These are phyloP conservation scores for Belgica antarctica DNA, from an alignment of 2,888 invertebrate genomes.

Conservation along the genomic window DNA sequence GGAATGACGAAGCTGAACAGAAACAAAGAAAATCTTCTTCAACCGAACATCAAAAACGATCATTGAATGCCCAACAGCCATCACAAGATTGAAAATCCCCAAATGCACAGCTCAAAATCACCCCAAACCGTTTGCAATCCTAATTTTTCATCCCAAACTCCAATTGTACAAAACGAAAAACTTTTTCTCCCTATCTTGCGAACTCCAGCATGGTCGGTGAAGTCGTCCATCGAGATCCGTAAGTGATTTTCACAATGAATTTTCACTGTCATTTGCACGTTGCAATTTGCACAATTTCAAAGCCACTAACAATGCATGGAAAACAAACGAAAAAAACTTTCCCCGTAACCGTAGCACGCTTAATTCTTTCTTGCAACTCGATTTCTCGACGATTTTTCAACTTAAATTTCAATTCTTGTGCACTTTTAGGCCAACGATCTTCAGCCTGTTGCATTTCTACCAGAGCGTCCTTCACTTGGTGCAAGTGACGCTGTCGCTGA, in stretches of 20 bases:
- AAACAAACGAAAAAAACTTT: not conserved
- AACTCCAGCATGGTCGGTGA: conserved; percentile 65
- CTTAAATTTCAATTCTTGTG: not conserved
- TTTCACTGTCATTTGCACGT: conserved; percentile 6
- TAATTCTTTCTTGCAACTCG: no score
- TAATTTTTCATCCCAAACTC: no score
- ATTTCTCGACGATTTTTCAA: not conserved
- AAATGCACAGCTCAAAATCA: no score
- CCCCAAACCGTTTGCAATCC: no score
- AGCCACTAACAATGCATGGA: not conserved
- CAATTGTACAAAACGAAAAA: not conserved
- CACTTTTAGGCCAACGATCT: conserved; percentile 74
- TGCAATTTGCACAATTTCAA: not conserved
- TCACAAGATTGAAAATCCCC: no score
- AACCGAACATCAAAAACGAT: no score
- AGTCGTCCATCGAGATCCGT: conserved; percentile 71
- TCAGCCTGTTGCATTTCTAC: conserved; percentile 76
- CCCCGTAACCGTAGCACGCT: conserved; percentile 3
- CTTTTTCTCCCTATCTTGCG: not conserved
- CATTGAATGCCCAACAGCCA: no score
- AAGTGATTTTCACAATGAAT: conserved; percentile 56
- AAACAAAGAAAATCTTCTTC: no score
- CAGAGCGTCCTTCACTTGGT: conserved; percentile 86
- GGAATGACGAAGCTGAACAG: no score
- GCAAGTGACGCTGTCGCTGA: conserved; percentile 87